Evolutionary conservation across 2,113 vertebrate species (phyloP).

Genomic region (Steatornis caripensis): DNA sequence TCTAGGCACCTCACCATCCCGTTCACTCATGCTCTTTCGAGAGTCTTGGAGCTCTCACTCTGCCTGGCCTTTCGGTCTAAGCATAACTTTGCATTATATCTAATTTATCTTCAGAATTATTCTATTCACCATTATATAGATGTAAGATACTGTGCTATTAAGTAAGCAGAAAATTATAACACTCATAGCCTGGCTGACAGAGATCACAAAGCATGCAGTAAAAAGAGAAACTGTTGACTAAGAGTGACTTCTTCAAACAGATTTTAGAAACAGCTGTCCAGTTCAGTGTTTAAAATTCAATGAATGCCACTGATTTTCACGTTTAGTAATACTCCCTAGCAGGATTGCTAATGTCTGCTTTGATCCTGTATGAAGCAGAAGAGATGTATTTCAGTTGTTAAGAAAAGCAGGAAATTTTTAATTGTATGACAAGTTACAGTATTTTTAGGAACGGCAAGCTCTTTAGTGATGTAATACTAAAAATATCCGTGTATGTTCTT

Average conservation of each 20-base stretch:
- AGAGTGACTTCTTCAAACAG: neutral
- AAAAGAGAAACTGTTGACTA: neutral
- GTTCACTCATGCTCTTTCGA: neutral
- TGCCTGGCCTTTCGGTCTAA: neutral
- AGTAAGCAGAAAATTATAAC: conserved; percentile 12
- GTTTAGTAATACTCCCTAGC: neutral
- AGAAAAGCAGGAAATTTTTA: neutral
- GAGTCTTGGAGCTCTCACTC: neutral
- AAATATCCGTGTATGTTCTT: neutral
- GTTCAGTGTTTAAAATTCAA: neutral
- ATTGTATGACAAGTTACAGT: neutral
- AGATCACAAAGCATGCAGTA: neutral
- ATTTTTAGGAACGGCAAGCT: neutral
- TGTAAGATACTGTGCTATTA: neutral
- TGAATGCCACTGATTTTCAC: neutral
- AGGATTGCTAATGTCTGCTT: neutral
- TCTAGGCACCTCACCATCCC: neutral
- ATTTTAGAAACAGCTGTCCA: neutral
- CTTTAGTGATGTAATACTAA: neutral
- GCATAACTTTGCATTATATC: neutral
- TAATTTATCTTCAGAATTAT: neutral
- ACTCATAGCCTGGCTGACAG: neutral
- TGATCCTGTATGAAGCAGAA: neutral
- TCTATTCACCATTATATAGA: neutral
- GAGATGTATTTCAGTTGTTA: neutral